Conservation (phyloP, 1,140 invertebrate genomes). For the Oreohelix idahoensis region DNA sequence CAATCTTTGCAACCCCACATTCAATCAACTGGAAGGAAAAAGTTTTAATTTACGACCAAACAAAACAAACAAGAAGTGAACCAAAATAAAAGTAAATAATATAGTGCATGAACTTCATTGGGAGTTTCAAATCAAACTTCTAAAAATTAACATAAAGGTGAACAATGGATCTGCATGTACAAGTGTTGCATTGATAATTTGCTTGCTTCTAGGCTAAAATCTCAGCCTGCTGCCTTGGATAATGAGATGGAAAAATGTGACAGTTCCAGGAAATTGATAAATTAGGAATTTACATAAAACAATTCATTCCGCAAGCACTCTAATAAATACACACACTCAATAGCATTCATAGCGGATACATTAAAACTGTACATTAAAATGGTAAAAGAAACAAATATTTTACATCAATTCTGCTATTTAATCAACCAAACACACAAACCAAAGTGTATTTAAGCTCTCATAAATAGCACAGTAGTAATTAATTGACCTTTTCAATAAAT, state of each 20-base stretch:
- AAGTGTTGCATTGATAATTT: slow-evolving; percentile 32
- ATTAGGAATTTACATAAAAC: not conserved
- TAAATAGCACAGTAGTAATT: not conserved
- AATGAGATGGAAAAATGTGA: not conserved
- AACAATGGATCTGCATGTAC: slow-evolving; percentile 16
- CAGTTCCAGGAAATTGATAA: not conserved
- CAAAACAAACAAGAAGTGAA: not conserved
- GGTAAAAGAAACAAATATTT: not conserved
- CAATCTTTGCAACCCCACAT: too few relatives aligned
- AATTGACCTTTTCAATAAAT: slow-evolving; percentile 1
- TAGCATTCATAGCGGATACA: not conserved
- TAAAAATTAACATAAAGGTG: not conserved
- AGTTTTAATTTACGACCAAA: not conserved
- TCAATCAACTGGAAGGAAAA: too few relatives aligned
- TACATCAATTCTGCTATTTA: not conserved
- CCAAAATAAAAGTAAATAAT: not conserved
- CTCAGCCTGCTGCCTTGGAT: slow-evolving; percentile 22
- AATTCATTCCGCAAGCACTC: not conserved
- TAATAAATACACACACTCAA: slow-evolving; percentile 29
- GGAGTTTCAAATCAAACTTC: not conserved
- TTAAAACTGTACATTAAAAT: not conserved
- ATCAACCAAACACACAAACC: not conserved
- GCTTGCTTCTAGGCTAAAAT: slow-evolving; percentile 24
- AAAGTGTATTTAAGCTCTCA: not conserved
- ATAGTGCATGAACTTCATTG: not conserved